Conservation (phyloP, 2,113 vertebrate genomes). For the Sturnus vulgaris region DNA sequence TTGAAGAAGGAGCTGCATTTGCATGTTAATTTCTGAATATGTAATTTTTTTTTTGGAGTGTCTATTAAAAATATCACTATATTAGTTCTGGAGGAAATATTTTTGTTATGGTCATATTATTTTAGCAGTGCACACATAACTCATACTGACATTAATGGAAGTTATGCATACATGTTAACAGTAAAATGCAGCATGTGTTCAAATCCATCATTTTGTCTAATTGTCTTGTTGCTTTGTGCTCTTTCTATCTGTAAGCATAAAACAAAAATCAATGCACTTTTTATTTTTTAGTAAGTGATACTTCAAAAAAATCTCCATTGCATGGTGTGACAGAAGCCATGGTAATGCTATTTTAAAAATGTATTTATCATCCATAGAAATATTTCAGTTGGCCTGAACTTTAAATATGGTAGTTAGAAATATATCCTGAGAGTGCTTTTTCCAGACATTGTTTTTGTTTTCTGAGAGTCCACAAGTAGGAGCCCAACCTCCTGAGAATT, state of each 20-base stretch:
- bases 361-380: background rate
- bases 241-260: background rate
- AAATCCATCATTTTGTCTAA: slow-evolving; percentile 49
- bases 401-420: background rate
- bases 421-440: background rate
- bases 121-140: slow-evolving; percentile 7
- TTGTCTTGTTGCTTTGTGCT: slow-evolving; percentile 3
- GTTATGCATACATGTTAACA: background rate
- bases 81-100: slow-evolving; percentile 32
- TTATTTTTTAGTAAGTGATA: background rate
- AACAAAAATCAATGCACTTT: background rate
- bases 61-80: slow-evolving; percentile 54
- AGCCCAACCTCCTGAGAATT: background rate
- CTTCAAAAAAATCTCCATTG: background rate
- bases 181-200: slow-evolving; percentile 39
- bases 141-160: slow-evolving; percentile 46
- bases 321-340: background rate
- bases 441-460: background rate
- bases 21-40: background rate
- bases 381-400: background rate
- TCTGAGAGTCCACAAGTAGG: background rate
- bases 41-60: background rate
- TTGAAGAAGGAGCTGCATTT: background rate
- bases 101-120: slow-evolving; percentile 25
- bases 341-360: background rate